Conservation (phyloP, 2,797 vertebrate species). For the Fistularia tabacaria region DNA sequence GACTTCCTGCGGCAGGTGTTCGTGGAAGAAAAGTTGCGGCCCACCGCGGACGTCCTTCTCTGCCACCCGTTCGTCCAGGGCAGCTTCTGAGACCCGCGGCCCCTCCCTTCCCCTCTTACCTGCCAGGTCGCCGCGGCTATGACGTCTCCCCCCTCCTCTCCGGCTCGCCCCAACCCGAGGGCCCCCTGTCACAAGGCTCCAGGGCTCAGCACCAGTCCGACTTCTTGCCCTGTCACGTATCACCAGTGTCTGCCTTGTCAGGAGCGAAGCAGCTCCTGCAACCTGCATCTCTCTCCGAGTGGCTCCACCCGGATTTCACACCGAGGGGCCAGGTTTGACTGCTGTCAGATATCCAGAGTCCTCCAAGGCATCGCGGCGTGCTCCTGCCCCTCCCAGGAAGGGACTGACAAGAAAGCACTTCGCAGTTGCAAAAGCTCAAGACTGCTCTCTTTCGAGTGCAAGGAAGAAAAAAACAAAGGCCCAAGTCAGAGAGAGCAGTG, state of each 20-base stretch:
- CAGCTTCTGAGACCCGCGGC: slow-evolving; percentile 72
- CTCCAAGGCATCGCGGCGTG: slow-evolving; percentile 14
- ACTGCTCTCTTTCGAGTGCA: slow-evolving; percentile 24
- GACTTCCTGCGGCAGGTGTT: slow-evolving; percentile 89
- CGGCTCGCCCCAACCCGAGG: slow-evolving; percentile 43
- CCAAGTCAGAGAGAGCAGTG: slow-evolving; percentile 19
- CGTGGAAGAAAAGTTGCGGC: slow-evolving; percentile 88
- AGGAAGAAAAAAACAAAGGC: slow-evolving; percentile 41
- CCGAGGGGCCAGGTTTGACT: slow-evolving; percentile 31
- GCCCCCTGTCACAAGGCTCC: slow-evolving; percentile 28
- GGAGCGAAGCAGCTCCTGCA: slow-evolving; percentile 29
- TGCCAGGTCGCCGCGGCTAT: slow-evolving; percentile 19
- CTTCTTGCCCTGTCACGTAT: slow-evolving; percentile 52
- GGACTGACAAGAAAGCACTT: slow-evolving; percentile 39
- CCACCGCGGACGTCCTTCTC: slow-evolving; percentile 84
- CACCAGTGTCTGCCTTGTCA: slow-evolving; percentile 60
- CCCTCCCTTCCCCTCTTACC: slow-evolving; percentile 16
- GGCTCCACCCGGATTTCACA: slow-evolving; percentile 32
- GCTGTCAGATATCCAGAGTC: too few relatives aligned
- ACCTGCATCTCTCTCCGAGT: slow-evolving; percentile 44
- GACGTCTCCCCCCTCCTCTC: slow-evolving; percentile 39
- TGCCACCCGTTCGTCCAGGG: slow-evolving; percentile 84
- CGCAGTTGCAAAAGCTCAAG: slow-evolving; percentile 31
- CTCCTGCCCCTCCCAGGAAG: slow-evolving; percentile 13
- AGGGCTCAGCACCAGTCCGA: slow-evolving; percentile 6